Percentiles rank a stretch among this genome's conserved stretches.
phyloP scores from a whole-genome alignment of 1,140 invertebrate genomes.

The Aricia agestis region DNA sequence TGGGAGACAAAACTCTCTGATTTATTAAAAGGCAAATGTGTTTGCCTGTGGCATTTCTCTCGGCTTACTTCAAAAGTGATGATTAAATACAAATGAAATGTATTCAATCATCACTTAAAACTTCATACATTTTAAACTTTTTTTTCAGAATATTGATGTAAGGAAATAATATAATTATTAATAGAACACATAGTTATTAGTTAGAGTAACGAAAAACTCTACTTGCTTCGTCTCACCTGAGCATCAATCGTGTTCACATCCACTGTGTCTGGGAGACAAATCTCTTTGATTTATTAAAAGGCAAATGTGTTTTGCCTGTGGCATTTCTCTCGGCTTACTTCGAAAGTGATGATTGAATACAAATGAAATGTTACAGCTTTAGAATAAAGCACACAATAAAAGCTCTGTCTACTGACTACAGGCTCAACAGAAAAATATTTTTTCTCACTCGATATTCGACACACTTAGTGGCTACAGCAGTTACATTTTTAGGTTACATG shows the following conservation, averaged over 20 bases:
- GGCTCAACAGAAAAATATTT: background rate
- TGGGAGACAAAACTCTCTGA: background rate
- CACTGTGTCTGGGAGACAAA: background rate
- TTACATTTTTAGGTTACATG: too few relatives aligned
- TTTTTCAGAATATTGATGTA: too few relatives aligned
- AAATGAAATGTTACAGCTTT: background rate
- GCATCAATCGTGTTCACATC: background rate
- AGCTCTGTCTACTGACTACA: background rate
- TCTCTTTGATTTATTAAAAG: background rate
- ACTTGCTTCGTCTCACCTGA: background rate
- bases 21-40: background rate
- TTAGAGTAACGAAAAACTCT: too few relatives aligned
- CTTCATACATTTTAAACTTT: too few relatives aligned
- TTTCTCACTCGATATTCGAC: too few relatives aligned
- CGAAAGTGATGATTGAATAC: background rate
- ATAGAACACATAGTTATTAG: too few relatives aligned
- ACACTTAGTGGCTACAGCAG: too few relatives aligned
- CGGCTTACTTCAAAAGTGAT: background rate
- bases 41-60: background rate
- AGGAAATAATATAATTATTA: too few relatives aligned
- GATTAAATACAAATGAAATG: background rate
- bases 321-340: background rate
- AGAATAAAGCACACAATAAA: background rate
- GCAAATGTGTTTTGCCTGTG: background rate
- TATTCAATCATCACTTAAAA: too few relatives aligned